Conservation (phyloP, 2,888 invertebrate species). For the Hemithea aestivaria region DNA sequence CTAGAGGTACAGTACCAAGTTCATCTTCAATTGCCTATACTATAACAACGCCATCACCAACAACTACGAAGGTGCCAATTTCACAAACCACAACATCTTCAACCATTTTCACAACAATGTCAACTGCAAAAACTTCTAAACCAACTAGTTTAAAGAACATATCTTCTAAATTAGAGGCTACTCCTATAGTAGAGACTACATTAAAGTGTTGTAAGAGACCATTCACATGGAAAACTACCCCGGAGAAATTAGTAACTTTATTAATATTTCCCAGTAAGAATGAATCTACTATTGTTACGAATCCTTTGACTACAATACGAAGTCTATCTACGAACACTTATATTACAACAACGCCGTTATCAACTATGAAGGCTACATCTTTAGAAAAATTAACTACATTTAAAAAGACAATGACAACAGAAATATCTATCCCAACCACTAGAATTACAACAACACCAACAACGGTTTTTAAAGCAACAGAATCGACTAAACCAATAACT, state of each 20-base stretch:
- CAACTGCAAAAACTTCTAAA: conserved; percentile 1
- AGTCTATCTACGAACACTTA: no score
- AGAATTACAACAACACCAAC: conserved; percentile 5
- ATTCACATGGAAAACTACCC: conserved; percentile 31
- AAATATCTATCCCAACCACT: not conserved
- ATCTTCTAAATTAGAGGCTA: no score
- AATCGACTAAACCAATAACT: conserved; percentile 1
- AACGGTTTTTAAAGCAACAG: not conserved
- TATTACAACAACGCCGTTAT: no score
- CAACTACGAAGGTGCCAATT: conserved; percentile 1
- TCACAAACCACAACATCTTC: conserved; percentile 1
- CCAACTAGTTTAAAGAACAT: no score
- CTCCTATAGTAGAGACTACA: conserved; percentile 2
- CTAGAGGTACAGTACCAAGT: conserved; percentile 1
- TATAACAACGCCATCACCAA: conserved; percentile 6
- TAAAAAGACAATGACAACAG: no score
- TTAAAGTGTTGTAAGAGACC: conserved; percentile 31
- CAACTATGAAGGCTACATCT: no score
- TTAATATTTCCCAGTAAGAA: not conserved
- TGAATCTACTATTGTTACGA: not conserved
- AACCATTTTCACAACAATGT: not conserved
- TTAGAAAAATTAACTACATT: no score
- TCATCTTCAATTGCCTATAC: no score
- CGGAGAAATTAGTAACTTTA: conserved; percentile 4
- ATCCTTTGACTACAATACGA: no score